phyloP scores from a whole-genome alignment of 2,113 vertebrate species.

The Cromileptes altivelis region DNA sequence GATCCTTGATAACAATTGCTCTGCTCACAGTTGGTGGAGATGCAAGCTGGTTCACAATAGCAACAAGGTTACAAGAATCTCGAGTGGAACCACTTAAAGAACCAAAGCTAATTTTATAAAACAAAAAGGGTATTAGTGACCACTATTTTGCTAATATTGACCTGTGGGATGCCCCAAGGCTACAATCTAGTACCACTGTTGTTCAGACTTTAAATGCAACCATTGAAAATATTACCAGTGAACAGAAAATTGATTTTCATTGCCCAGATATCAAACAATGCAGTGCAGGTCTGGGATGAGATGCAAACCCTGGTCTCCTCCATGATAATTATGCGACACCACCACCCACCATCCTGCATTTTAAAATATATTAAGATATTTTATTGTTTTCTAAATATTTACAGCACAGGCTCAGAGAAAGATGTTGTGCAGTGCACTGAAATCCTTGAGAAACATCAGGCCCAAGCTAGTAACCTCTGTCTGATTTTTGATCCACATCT shows the following conservation, averaged over 20 bases:
- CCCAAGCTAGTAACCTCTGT: constrained; percentile 6
- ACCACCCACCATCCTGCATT: background rate
- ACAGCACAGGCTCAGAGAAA: background rate
- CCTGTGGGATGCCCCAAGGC: background rate
- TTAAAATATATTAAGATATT: too few species aligned
- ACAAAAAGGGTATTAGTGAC: too few species aligned
- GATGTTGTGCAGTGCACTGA: background rate
- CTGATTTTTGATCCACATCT: constrained; percentile 33
- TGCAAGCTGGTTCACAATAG: too few species aligned
- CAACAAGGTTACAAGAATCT: too few species aligned
- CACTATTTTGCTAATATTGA: background rate
- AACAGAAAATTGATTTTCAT: background rate
- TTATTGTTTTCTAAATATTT: background rate
- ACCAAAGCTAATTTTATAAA: too few species aligned
- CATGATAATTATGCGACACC: background rate
- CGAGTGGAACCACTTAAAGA: too few species aligned
- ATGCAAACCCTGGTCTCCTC: background rate
- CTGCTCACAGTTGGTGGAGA: too few species aligned
- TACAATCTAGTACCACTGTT: background rate
- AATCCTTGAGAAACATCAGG: constrained; percentile 8
- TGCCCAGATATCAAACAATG: background rate
- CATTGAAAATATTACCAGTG: background rate
- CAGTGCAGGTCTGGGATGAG: background rate
- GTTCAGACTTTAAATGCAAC: background rate
- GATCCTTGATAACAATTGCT: too few species aligned